Base-by-base conservation (phyloP, 2,113 vertebrate species). In the Helogale parvula region DNA sequence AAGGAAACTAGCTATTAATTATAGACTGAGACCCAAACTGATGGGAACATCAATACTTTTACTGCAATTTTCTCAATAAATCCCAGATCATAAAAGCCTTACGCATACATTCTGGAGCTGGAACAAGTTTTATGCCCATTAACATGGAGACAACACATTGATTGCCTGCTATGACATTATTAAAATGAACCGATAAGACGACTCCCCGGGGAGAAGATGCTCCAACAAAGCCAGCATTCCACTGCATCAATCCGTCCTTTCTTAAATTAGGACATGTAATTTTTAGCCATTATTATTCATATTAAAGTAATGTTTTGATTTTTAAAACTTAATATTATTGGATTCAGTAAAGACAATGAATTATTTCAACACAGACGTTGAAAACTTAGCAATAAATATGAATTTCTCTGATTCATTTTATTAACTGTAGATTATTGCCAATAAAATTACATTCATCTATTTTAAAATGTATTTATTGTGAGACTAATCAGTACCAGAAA, bases 31-130 rank as follows among this genome's bases (percentile, higher is more conserved):
- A 98, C 89, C 69, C 45, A 80, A 97, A 98, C 68, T 97, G 97
- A 99, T 98, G 96, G 94, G 54, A 98, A 98, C 98, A 98, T 99
- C 98, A 99, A 98, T 99, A 99, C 71, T 97, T 98, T 97, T 96
- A 98, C 97, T 95, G 96, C 52, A 80, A 97, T 99, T 99, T 98
- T 98, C 95, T 98, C 97, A 97, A 98, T 98, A 98, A 98, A 98
- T 98, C 97, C 95, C 69, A 57, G 96, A 88, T 96, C 97, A 98
- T 97, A 97, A 98, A 98, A 98, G 90, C 83, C 93, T 98, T 97
- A 96, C 50, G 90, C 87, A 95, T 97, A 94, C 92, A 98, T 98
- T 98, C 97, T 94, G 69, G 96, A 97, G 95, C 57, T 57, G 94
- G 97, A 98, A 97, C 96, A 96, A 95, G 71, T 98, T 99, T 99